phyloP scores from a whole-genome alignment of 2,888 invertebrate genomes.

The Andrena camellia region DNA sequence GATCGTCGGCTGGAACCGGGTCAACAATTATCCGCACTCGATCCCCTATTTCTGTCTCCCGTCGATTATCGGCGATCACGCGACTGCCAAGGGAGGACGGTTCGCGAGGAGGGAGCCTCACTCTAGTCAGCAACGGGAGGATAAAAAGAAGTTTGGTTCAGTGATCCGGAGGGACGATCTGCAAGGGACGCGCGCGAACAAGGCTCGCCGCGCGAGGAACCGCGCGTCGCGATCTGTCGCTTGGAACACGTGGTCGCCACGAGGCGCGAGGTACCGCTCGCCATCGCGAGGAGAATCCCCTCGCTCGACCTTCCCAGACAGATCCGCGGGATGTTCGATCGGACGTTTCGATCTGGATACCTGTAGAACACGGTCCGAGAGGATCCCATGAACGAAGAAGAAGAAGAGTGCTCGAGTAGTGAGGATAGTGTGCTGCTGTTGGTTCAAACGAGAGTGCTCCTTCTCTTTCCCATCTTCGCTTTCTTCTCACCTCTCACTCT shows the following conservation, averaged over 20 bases:
- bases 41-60: no score
- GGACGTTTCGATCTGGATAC: constrained; percentile 68
- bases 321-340: constrained; percentile 66
- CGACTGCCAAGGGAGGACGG: no score
- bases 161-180: background rate
- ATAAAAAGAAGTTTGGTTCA: no score
- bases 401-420: constrained; percentile 66
- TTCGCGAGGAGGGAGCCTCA: no score
- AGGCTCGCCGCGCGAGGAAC: constrained; percentile 35
- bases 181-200: background rate
- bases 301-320: background rate
- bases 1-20: no score
- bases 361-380: constrained; percentile 12
- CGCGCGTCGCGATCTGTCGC: constrained; percentile 34
- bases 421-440: constrained; percentile 69
- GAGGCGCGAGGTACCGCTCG: constrained; percentile 57
- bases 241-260: constrained; percentile 65
- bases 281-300: background rate
- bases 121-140: no score
- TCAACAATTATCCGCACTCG: no score
- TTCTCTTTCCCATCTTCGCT: constrained; percentile 18
- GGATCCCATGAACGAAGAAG: constrained; percentile 26
- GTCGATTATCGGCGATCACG: no score
- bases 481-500: constrained; percentile 35
- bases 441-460: constrained; percentile 56